Base-by-base conservation (phyloP, 1,140 invertebrate genomes). In the Philopotamus ludificatus region DNA sequence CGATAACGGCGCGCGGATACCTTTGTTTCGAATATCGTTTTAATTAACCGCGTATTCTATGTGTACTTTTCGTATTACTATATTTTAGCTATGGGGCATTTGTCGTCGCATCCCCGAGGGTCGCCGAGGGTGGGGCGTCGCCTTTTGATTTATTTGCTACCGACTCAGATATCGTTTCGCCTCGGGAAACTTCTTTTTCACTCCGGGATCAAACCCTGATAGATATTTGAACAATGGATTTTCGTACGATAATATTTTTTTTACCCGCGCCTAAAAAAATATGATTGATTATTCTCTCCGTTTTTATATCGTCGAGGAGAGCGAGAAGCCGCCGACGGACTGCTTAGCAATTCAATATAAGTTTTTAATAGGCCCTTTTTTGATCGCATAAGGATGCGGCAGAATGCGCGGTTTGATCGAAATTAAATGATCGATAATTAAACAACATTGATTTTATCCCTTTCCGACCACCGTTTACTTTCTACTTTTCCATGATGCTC, bases 81-180 rank as follows among this genome's bases (percentile, higher is more conserved):
- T 34, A 54, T 34, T 34, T n/a, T n/a, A n/a, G n/a, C n/a, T n/a
- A n/a, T n/a, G n/a, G n/a, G n/a, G 34, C 39, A 28, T 57, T 57
- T 57, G 34, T 57, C 51, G 28, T 39, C 54, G 20, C 23, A 57
- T 57, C 42, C 20, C 41, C 26, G 41, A 34, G 15, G 41, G 41
- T 34, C 28, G 28, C 20, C 39, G 39, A 42, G 34, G 2, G 23
- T 42, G 34, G 34, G 21, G 41, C 54, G 23, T 18, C 15, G 16
- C 12, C 28, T 34, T 57, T 57, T 57, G 54, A 57, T 57, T 57
- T 57, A 57, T 57, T 57, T 16, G 54, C 34, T 57, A 21, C 15
- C 18, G 54, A 34, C 4, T 34, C 28, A 34, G 26, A 57, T 22
- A 57, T 57, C 54, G 54, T 23, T 57, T 57, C 54, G 34, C 34